phyloP scores from a whole-genome alignment of 1,140 invertebrate genomes.

The Capitella teleta region DNA sequence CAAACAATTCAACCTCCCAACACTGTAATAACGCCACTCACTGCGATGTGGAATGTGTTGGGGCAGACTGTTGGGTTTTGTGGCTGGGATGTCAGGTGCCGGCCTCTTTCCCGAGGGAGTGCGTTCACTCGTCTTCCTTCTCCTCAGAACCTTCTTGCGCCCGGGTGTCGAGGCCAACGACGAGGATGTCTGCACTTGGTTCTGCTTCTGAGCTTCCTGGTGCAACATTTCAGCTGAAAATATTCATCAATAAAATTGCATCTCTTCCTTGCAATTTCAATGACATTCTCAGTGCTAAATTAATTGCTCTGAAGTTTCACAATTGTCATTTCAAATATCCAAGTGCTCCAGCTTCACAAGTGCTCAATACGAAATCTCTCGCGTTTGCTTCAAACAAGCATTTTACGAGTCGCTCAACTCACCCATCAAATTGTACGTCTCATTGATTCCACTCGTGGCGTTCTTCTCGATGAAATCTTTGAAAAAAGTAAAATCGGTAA shows the following conservation, averaged over 20 bases:
- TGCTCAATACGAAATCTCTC: conserved; percentile 14
- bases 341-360: conserved; percentile 20
- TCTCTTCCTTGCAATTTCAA: not conserved
- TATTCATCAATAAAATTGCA: conserved; percentile 20
- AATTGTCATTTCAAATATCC: not conserved
- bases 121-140: conserved; percentile 1
- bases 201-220: conserved; percentile 9
- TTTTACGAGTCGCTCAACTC: conserved; percentile 7
- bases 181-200: not conserved
- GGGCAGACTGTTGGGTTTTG: not conserved
- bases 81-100: not conserved
- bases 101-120: not conserved
- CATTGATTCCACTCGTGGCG: conserved; percentile 59
- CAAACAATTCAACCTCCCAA: not conserved
- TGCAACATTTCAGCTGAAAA: conserved; percentile 12
- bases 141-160: conserved; percentile 7
- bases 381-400: not conserved
- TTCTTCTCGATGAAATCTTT: conserved; percentile 62
- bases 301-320: not conserved
- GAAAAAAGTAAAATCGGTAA: conserved; percentile 1
- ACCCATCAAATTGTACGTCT: conserved; percentile 58
- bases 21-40: not conserved
- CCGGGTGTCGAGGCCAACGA: not conserved
- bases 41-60: not conserved
- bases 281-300: not conserved